Conservation (phyloP, 1,140 invertebrate species). For the Ceratosolen solmsi region DNA sequence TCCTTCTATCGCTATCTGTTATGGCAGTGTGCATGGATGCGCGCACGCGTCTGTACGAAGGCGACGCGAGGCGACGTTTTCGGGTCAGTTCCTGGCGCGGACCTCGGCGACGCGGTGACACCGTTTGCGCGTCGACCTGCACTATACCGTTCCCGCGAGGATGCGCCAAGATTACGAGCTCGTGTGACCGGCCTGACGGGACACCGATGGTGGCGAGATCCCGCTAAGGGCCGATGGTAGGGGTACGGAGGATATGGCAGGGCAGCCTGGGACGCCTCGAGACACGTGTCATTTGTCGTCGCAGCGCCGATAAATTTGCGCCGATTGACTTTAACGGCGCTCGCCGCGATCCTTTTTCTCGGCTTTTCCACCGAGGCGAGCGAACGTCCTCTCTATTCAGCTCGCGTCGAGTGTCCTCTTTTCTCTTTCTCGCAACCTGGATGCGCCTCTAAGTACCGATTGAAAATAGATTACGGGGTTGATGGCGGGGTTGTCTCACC, state of each 20-base stretch:
- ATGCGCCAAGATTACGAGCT: slow-evolving; percentile 30
- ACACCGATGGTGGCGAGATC: background rate
- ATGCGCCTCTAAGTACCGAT: too few species aligned
- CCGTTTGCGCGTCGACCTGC: background rate
- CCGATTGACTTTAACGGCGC: slow-evolving; percentile 44
- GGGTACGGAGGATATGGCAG: too few species aligned
- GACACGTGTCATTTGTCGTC: slow-evolving; percentile 45
- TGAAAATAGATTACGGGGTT: too few species aligned
- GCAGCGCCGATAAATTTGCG: slow-evolving; percentile 51
- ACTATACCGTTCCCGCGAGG: background rate
- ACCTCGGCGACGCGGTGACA: background rate
- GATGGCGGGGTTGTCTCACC: too few species aligned
- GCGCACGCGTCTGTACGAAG: slow-evolving; percentile 45
- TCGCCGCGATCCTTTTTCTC: background rate
- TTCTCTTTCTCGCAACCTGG: too few species aligned
- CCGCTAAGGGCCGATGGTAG: too few species aligned
- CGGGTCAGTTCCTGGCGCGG: slow-evolving; percentile 40
- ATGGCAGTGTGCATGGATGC: background rate
- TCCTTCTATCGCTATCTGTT: background rate
- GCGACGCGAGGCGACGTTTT: slow-evolving; percentile 5
- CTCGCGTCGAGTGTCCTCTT: too few species aligned
- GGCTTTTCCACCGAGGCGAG: background rate
- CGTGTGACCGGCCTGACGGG: background rate
- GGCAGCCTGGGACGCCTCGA: background rate
- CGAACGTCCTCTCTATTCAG: background rate